A percentile compares a stretch with the other conserved stretches of the same genome.
Conservation (phyloP, 2,797 vertebrate species). For the Falco berigora region DNA sequence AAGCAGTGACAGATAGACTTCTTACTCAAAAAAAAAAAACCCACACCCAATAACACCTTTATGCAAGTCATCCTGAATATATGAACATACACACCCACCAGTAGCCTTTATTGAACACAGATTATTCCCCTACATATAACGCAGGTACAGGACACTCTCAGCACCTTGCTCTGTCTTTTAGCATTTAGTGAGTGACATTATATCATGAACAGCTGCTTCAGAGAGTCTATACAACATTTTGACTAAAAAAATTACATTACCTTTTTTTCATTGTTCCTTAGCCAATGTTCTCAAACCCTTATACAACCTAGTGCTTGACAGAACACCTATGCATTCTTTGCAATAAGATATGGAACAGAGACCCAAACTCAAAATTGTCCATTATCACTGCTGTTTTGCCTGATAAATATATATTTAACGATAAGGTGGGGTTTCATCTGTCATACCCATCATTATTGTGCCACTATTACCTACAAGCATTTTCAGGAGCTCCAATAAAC, state of each 20-base stretch:
- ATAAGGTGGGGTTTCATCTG: not conserved
- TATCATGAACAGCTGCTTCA: not conserved
- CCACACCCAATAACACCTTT: not conserved
- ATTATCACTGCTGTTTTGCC: not conserved
- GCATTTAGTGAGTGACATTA: not conserved
- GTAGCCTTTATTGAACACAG: not conserved
- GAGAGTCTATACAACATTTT: not conserved
- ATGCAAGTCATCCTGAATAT: not conserved
- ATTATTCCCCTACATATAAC: not conserved
- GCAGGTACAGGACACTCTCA: not conserved
- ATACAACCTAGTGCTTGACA: not conserved
- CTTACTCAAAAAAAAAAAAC: not conserved
- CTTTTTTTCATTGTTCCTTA: not conserved
- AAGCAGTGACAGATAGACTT: not conserved
- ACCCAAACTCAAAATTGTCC: not conserved
- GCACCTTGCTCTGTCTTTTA: not conserved
- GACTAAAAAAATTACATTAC: not conserved
- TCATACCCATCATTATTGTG: not conserved
- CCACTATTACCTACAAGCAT: not conserved
- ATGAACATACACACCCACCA: not conserved
- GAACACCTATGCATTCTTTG: not conserved
- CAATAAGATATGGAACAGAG: not conserved
- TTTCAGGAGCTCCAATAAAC: not conserved
- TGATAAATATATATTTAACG: not conserved
- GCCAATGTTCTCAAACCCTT: not conserved